Percentiles rank a stretch among this genome's conserved stretches.
These are phyloP conservation scores for Antennarius maculatus DNA, from an alignment of 2,797 vertebrate species.

Conservation along the genomic window DNA sequence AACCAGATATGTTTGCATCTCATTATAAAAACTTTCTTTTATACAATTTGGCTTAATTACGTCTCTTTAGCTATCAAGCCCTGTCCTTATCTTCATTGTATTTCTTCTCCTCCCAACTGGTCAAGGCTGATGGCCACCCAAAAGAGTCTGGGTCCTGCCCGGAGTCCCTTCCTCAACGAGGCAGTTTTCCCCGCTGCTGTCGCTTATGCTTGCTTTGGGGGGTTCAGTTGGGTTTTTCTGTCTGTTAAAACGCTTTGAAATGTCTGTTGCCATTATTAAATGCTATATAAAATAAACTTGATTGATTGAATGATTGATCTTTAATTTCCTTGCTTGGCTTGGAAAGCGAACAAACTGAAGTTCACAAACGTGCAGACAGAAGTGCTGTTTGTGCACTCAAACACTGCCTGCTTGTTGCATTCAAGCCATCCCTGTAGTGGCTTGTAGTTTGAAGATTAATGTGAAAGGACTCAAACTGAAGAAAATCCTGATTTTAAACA, in stretches of 20 bases:
- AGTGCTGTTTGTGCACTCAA: slow-evolving; percentile 14
- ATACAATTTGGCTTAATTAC: slow-evolving; percentile 13
- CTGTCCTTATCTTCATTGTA: too few relatives aligned
- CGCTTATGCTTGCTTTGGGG: too few relatives aligned
- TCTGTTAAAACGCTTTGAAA: too few relatives aligned
- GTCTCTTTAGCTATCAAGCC: background rate
- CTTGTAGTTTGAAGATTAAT: background rate
- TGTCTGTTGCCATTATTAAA: too few relatives aligned
- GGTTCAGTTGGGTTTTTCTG: too few relatives aligned
- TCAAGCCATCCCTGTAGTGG: background rate
- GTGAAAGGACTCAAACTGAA: slow-evolving; percentile 7
- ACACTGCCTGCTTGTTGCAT: background rate
- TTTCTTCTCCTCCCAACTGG: too few relatives aligned
- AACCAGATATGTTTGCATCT: slow-evolving; percentile 27
- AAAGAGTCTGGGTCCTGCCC: too few relatives aligned
- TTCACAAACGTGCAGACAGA: background rate
- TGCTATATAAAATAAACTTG: too few relatives aligned
- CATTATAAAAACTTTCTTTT: slow-evolving; percentile 10
- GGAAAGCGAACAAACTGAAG: slow-evolving; percentile 5
- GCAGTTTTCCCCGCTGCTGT: too few relatives aligned
- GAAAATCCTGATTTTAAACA: slow-evolving; percentile 20
- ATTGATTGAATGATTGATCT: background rate
- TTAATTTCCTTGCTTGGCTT: slow-evolving; percentile 5
- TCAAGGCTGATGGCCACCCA: too few relatives aligned
- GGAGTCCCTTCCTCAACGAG: too few relatives aligned